Conservation (phyloP, 1,140 invertebrate species). For the Drosophila simulans region DNA sequence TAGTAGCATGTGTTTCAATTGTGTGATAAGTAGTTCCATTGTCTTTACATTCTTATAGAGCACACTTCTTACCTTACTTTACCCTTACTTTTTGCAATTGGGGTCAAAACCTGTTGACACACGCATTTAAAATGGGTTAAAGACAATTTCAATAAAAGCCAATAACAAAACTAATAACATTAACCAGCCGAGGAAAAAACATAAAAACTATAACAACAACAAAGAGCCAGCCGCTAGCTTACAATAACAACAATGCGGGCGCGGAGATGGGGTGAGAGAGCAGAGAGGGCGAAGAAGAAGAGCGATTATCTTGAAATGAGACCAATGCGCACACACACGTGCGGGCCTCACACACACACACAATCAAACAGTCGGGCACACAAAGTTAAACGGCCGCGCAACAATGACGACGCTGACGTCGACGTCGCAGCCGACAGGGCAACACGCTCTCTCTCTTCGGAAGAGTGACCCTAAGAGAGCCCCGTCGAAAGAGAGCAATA, state of each 20-base stretch:
- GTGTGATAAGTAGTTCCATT: background rate
- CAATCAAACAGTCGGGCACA: slow-evolving; percentile 22
- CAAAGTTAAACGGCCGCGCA: slow-evolving; percentile 79
- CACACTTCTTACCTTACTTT: background rate
- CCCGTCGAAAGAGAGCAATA: slow-evolving; percentile 27
- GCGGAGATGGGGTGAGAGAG: slow-evolving; percentile 1
- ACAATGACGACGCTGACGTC: slow-evolving; percentile 61
- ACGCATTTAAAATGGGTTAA: slow-evolving; percentile 65
- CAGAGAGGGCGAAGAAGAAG: background rate
- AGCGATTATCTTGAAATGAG: slow-evolving; percentile 81
- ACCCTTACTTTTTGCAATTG: slow-evolving; percentile 48
- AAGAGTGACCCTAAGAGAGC: slow-evolving; percentile 13
- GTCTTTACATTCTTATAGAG: background rate
- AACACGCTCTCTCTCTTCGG: slow-evolving; percentile 45
- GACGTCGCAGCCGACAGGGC: slow-evolving; percentile 63
- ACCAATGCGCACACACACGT: slow-evolving; percentile 64
- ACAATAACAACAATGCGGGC: slow-evolving; percentile 53
- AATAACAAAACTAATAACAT: slow-evolving; percentile 69
- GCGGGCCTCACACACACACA: slow-evolving; percentile 14
- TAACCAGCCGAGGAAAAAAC: slow-evolving; percentile 54
- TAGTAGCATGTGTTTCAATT: no score
- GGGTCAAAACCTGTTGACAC: slow-evolving; percentile 80
- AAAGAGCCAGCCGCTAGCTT: slow-evolving; percentile 70
- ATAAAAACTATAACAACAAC: slow-evolving; percentile 49
- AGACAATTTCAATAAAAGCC: slow-evolving; percentile 64